These are phyloP conservation scores for Xestia sexstrigata DNA, from an alignment of 2,888 invertebrate species.

Conservation along the genomic window DNA sequence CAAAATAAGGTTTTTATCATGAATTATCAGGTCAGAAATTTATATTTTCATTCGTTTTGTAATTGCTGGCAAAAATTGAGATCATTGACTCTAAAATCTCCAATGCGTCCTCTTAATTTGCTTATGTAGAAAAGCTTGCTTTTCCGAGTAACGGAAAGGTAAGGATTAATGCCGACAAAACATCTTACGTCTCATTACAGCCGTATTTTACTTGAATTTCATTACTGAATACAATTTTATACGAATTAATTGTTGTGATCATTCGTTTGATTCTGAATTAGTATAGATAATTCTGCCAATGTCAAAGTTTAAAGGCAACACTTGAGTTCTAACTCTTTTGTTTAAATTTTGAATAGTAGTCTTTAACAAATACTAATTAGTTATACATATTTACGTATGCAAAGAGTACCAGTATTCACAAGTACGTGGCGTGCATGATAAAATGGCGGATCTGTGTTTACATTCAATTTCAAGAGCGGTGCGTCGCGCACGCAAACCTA, in stretches of 20 bases:
- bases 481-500: slow-evolving; percentile 45
- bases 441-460: slow-evolving; percentile 49
- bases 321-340: background rate
- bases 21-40: too few species aligned
- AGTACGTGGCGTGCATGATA: slow-evolving; percentile 42
- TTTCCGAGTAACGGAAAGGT: too few species aligned
- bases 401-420: slow-evolving; percentile 17
- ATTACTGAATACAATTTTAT: background rate
- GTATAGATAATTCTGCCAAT: background rate
- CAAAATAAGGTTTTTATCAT: too few species aligned
- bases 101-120: too few species aligned
- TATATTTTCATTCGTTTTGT: too few species aligned
- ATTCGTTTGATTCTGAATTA: background rate
- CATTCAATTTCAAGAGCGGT: slow-evolving; percentile 61
- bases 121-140: background rate
- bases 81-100: too few species aligned
- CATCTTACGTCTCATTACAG: background rate
- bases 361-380: slow-evolving; percentile 51
- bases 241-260: slow-evolving; percentile 9
- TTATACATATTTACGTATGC: slow-evolving; percentile 42
- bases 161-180: slow-evolving; percentile 2
- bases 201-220: background rate
- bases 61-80: too few species aligned
- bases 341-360: slow-evolving; percentile 2
- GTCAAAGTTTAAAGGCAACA: background rate